These are phyloP conservation scores for Microtus pennsylvanicus DNA, from an alignment of 2,113 vertebrate species.

Conservation along the genomic window DNA sequence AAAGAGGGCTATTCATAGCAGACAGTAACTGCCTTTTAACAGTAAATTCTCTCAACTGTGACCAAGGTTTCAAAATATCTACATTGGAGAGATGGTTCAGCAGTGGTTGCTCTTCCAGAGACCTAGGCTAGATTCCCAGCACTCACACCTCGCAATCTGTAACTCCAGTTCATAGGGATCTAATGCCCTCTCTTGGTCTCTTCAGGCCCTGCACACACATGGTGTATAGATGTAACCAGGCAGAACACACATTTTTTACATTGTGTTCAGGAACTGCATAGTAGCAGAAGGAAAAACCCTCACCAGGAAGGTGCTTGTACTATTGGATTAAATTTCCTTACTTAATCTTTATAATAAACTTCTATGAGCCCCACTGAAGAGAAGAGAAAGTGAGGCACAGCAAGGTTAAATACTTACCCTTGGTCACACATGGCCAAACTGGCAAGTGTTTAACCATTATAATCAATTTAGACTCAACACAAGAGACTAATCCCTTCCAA, in stretches of 20 bases:
- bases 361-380: background rate
- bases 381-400: background rate
- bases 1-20: background rate
- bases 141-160: background rate
- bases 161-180: background rate
- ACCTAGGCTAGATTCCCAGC: background rate
- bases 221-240: background rate
- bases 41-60: slow-evolving; percentile 13
- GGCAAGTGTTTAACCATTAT: background rate
- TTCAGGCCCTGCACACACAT: background rate
- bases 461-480: background rate
- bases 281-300: background rate
- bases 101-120: background rate
- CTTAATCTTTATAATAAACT: background rate
- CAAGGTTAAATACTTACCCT: background rate
- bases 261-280: background rate
- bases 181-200: background rate
- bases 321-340: background rate
- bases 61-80: slow-evolving; percentile 2
- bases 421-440: background rate
- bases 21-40: slow-evolving; percentile 38
- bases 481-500: background rate
- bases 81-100: background rate
- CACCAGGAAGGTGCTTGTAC: background rate
- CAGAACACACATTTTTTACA: too few relatives aligned